Evolutionary conservation across 1,140 invertebrate genomes (phyloP).

Genomic region (Carposina sasakii): DNA sequence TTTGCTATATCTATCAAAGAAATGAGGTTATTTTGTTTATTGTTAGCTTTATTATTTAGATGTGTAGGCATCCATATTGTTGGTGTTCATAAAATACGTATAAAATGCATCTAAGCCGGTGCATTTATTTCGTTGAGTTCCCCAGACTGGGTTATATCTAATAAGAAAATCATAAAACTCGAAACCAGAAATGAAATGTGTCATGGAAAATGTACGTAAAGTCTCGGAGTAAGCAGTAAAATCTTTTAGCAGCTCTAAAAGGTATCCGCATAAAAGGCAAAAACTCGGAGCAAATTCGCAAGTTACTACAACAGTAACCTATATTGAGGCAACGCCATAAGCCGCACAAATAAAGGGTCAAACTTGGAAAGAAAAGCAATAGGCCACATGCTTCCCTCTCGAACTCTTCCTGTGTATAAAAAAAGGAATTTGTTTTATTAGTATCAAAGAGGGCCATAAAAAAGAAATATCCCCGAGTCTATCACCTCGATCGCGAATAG

Average conservation of each 20-base stretch:
- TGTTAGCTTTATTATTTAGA: constrained; percentile 11
- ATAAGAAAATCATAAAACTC: constrained; percentile 43
- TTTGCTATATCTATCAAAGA: constrained; percentile 8
- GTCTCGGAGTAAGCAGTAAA: constrained; percentile 33
- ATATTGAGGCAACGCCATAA: constrained; percentile 30
- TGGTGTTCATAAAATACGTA: no score
- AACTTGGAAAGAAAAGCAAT: constrained; percentile 48
- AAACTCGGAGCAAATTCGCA: constrained; percentile 28
- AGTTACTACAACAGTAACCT: constrained; percentile 21
- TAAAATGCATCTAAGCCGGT: constrained; percentile 6
- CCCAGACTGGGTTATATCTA: constrained; percentile 27
- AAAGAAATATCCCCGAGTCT: constrained; percentile 62
- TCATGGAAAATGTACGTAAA: constrained; percentile 37
- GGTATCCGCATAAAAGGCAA: constrained; percentile 25
- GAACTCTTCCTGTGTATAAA: constrained; percentile 45
- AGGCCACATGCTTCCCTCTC: constrained; percentile 48
- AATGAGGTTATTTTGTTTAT: constrained; percentile 1
- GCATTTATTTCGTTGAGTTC: constrained; percentile 20
- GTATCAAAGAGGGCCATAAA: constrained; percentile 66
- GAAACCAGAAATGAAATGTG: constrained; percentile 34
- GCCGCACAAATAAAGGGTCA: constrained; percentile 41
- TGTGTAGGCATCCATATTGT: no score
- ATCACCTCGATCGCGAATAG: constrained; percentile 57
- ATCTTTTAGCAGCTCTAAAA: constrained; percentile 27
- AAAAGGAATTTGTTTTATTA: constrained; percentile 68